Evolutionary conservation across 1,140 invertebrate genomes (phyloP), one percentile per base, ranked within the genome.

Genomic region (Bombus cullumanus): DNA sequence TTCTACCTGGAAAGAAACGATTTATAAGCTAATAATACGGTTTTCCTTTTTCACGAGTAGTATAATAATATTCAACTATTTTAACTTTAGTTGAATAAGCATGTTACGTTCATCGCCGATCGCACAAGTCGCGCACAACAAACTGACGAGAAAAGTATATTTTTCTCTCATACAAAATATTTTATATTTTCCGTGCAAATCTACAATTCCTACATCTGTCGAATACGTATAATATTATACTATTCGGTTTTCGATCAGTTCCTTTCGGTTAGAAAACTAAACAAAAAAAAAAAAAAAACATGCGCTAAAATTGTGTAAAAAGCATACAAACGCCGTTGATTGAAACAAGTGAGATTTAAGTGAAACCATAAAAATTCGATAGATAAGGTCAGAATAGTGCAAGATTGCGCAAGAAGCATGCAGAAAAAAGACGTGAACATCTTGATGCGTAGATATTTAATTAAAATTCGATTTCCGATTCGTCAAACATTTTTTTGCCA

Each of bases 121-220:
- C 83, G 62, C 68, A 84, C 41, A 47, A 79, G 9, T 72, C 39
- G 39, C 83, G 68, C 83, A 80, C 68, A 83, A 83, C 4, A 71
- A 69, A 71, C 28, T 31, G 71, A 66, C 22, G 41, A 64, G 12
- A 47, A 18, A 62, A 18, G 15, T 68, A 68, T 75, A 82, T 64
- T 78, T 78, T 78, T 41, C 18, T 31, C 18, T 78, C 9, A 1
- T 64, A 43, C 39, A 10, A 41, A 62, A n/a, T 47, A 75, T 22
- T 57, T 66, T 66, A 43, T 66, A 59, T 78, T 64, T 53, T 31
- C 37, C 18, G 15, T 57, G 74, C 22, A 53, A 37, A 31, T 66
- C 9, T 15, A 75, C 31, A 12, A 62, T 37, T 28, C 34, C 39
- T 22, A 59, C 5, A 18, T 39, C 47, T 15, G 77, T 79, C 41